Percentiles rank a stretch among this genome's conserved stretches.
These are phyloP conservation scores for Dione juno DNA, from an alignment of 2,888 invertebrate genomes.

Conservation along the genomic window DNA sequence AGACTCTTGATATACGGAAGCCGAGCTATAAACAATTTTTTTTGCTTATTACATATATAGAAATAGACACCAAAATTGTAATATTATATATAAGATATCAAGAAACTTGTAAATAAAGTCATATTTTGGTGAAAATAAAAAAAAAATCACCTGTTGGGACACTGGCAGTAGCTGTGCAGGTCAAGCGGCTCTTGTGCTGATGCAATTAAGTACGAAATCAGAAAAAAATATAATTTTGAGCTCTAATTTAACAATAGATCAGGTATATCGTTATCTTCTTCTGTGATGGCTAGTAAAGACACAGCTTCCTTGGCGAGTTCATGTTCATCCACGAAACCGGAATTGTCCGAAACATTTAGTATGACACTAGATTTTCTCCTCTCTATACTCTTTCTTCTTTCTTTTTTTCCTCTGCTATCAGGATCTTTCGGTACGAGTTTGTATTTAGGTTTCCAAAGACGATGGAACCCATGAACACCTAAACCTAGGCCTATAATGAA, in stretches of 20 bases:
- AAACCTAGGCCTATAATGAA: constrained; percentile 74
- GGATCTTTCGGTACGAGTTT: constrained; percentile 53
- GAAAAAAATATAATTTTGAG: constrained; percentile 10
- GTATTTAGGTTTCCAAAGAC: constrained; percentile 66
- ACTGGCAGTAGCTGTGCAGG: too few species aligned
- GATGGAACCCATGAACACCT: constrained; percentile 66
- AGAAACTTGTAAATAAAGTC: too few species aligned
- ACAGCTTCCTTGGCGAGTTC: constrained; percentile 67
- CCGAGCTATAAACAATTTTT: too few species aligned
- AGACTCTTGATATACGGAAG: too few species aligned
- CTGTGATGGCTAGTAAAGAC: constrained; percentile 64
- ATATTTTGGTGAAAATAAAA: too few species aligned
- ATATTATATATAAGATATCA: too few species aligned
- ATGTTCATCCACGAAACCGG: constrained; percentile 60
- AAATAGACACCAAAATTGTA: too few species aligned
- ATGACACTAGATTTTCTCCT: constrained; percentile 59
- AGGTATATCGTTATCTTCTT: constrained; percentile 57
- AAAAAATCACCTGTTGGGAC: too few species aligned
- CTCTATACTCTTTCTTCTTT: constrained; percentile 49
- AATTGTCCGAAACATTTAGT: constrained; percentile 59
- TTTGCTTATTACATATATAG: too few species aligned
- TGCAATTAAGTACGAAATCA: too few species aligned
- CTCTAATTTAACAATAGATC: constrained; percentile 56
- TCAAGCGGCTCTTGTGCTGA: too few species aligned
- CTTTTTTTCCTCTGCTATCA: constrained; percentile 44